A percentile compares a stretch with the other conserved stretches of the same genome.
phyloP scores from a whole-genome alignment of 2,888 invertebrate genomes.

The Rhopalosiphum nymphaeae region DNA sequence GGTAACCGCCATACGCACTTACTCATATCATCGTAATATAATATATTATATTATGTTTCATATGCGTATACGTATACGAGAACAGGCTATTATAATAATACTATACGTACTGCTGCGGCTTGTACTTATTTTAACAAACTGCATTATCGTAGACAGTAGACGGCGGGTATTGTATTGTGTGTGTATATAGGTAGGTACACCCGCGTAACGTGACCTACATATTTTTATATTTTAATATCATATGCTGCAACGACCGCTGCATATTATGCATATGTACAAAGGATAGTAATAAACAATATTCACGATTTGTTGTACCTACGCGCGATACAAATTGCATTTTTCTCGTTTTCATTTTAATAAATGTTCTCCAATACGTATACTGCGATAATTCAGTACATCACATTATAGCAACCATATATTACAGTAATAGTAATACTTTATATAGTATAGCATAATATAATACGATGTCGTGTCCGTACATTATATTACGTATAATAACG shows the following conservation, averaged over 20 bases:
- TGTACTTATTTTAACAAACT: background rate
- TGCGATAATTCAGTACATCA: too few relatives aligned
- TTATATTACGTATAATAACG: background rate
- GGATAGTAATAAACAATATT: background rate
- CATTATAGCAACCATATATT: background rate
- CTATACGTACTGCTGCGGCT: background rate
- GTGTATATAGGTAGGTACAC: background rate
- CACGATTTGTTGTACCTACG: background rate
- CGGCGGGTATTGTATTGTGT: background rate
- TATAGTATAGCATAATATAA: background rate
- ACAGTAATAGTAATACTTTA: background rate
- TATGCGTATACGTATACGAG: background rate
- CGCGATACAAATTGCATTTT: background rate
- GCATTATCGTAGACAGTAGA: background rate
- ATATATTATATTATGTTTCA: background rate
- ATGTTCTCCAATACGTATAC: background rate
- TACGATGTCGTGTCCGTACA: background rate
- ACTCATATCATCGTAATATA: background rate
- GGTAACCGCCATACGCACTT: background rate
- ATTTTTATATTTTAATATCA: background rate
- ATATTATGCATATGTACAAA: background rate
- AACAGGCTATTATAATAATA: background rate
- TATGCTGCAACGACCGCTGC: background rate
- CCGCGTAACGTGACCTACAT: conserved; percentile 1
- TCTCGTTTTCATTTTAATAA: background rate